A percentile compares a stretch with the other conserved stretches of the same genome.
Conservation (phyloP, 1,140 invertebrate species). For the Eumeta japonica region DNA sequence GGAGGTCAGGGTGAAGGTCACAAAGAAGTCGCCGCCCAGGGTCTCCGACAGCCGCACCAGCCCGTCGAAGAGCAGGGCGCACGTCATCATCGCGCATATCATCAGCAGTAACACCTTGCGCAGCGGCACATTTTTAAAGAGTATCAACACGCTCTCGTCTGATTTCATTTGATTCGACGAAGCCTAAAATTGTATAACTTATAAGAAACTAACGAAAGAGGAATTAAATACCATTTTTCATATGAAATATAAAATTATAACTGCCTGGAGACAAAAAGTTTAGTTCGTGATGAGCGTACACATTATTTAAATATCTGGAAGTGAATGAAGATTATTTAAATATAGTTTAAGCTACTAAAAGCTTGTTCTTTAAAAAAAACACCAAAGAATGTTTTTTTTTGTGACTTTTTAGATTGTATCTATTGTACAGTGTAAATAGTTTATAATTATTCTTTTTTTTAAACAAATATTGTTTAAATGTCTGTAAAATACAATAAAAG, state of each 20-base stretch:
- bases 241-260: too few relatives aligned
- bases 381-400: too few relatives aligned
- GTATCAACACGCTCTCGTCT: constrained; percentile 55
- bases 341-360: background rate
- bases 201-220: too few relatives aligned
- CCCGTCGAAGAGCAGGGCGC: constrained; percentile 68
- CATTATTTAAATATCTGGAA: background rate
- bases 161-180: constrained; percentile 35
- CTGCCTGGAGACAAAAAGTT: too few relatives aligned
- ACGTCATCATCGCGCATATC: constrained; percentile 58
- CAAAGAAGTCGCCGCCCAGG: constrained; percentile 65
- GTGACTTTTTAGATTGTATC: too few relatives aligned
- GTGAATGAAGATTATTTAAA: background rate
- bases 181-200: constrained; percentile 27
- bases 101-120: constrained; percentile 60
- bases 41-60: constrained; percentile 66
- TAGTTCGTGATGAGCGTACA: too few relatives aligned
- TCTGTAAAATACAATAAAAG: too few relatives aligned
- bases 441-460: background rate
- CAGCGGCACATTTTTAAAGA: constrained; percentile 60
- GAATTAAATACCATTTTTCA: too few relatives aligned
- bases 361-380: too few relatives aligned
- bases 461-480: too few relatives aligned
- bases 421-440: too few relatives aligned
- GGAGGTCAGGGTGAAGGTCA: constrained; percentile 69